Conservation (phyloP, 2,797 vertebrate genomes). For the Microctenopoma steveboyesi region DNA sequence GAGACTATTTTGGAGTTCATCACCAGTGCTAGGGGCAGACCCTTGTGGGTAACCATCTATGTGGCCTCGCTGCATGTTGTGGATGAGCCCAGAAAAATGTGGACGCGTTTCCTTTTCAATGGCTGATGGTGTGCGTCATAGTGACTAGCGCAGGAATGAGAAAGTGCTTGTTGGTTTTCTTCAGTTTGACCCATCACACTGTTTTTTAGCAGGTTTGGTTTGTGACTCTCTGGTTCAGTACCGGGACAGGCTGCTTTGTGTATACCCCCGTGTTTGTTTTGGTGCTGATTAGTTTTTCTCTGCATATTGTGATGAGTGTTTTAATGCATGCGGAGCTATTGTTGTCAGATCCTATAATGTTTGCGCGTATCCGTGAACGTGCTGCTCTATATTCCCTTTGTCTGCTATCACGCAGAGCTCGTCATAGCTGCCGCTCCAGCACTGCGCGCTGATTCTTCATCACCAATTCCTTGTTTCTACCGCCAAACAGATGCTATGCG, state of each 20-base stretch:
- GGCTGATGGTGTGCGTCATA: constrained; percentile 49
- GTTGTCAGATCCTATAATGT: constrained; percentile 48
- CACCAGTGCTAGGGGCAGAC: constrained; percentile 25
- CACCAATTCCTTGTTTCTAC: constrained; percentile 31
- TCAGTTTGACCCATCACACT: neutral
- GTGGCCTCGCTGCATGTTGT: constrained; percentile 35
- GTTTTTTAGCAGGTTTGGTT: constrained; percentile 11
- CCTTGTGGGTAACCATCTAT: constrained; percentile 36
- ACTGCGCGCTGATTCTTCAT: constrained; percentile 34
- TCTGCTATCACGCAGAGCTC: constrained; percentile 27
- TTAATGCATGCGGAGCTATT: constrained; percentile 33
- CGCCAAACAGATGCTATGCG: constrained; percentile 49
- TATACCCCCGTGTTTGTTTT: constrained; percentile 5
- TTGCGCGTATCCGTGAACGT: constrained; percentile 52
- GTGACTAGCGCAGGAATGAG: constrained; percentile 37
- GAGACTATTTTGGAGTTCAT: constrained; percentile 45
- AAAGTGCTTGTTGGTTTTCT: constrained; percentile 50
- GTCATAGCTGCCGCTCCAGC: constrained; percentile 30
- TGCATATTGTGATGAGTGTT: constrained; percentile 16
- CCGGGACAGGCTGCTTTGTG: constrained; percentile 18
- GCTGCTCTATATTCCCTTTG: constrained; percentile 28
- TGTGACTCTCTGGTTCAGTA: constrained; percentile 20
- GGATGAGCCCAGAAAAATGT: constrained; percentile 26
- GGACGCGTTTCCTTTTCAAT: constrained; percentile 41
- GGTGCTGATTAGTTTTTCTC: constrained; percentile 18